Percentiles rank a stretch among this genome's conserved stretches.
Conservation (phyloP, 1,140 invertebrate species). For the Drosophila sproati region DNA sequence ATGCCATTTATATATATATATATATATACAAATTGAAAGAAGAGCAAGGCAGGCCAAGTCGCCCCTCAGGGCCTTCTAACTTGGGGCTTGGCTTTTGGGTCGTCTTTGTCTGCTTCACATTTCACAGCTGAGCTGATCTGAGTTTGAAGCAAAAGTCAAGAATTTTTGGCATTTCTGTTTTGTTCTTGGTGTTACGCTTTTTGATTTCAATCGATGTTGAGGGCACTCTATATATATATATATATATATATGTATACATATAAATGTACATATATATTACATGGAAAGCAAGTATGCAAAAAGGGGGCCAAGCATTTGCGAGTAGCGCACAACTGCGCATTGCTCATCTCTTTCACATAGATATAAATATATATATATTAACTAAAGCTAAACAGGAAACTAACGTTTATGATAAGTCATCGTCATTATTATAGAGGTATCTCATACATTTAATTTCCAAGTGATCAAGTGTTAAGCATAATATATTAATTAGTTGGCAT, state of each 20-base stretch:
- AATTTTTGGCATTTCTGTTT: constrained; percentile 78
- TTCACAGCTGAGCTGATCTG: constrained; percentile 66
- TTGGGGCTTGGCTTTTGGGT: constrained; percentile 22
- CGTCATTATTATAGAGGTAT: not conserved
- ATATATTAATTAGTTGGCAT: too few relatives aligned
- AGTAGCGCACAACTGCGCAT: constrained; percentile 71
- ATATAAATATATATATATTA: constrained; percentile 7
- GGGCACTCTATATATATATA: constrained; percentile 13
- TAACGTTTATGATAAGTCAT: not conserved
- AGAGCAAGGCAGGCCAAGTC: constrained; percentile 64
- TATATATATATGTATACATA: too few relatives aligned
- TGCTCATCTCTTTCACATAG: constrained; percentile 44
- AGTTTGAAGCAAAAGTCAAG: constrained; percentile 39
- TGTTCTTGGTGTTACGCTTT: constrained; percentile 76
- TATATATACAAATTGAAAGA: constrained; percentile 18
- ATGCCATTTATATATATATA: constrained; percentile 21
- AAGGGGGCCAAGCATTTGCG: constrained; percentile 63
- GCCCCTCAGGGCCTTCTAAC: constrained; percentile 4
- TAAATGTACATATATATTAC: constrained; percentile 26
- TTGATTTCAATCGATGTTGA: constrained; percentile 78
- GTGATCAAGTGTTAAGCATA: too few relatives aligned
- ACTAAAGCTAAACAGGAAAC: not conserved
- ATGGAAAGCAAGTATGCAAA: constrained; percentile 60
- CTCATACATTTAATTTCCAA: too few relatives aligned
- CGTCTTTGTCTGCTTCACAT: constrained; percentile 37